Conservation (phyloP, 2,113 vertebrate genomes). For the Pampusana beccarii region DNA sequence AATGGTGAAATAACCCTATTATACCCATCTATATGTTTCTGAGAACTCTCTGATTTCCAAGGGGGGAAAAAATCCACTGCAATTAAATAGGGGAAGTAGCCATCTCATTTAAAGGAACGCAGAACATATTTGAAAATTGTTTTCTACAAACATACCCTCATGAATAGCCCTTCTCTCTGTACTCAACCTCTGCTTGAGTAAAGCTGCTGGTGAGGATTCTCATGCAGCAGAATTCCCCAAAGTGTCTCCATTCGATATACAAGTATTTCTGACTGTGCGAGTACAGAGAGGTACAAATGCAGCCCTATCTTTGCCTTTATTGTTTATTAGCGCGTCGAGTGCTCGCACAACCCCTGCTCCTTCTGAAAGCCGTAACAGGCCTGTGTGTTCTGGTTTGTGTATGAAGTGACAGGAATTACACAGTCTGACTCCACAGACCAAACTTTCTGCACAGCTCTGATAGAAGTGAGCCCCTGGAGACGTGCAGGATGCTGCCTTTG, state of each 20-base stretch:
- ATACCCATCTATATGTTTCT: neutral
- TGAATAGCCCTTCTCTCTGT: neutral
- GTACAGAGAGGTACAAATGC: neutral
- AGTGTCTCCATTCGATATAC: neutral
- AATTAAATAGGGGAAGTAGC: neutral
- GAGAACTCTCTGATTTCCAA: neutral
- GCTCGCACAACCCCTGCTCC: neutral
- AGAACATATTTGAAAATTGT: neutral
- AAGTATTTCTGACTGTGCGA: neutral
- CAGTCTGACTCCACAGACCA: neutral
- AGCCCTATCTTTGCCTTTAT: neutral
- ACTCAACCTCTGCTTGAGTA: neutral
- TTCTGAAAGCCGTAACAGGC: neutral
- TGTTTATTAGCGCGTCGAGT: neutral
- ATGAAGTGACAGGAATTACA: neutral
- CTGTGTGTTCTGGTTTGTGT: neutral
- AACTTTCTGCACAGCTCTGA: neutral
- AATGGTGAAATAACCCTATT: neutral
- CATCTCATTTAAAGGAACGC: neutral
- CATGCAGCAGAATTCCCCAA: neutral
- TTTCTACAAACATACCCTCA: neutral
- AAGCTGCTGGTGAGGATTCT: neutral
- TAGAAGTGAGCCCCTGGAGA: conserved; percentile 25
- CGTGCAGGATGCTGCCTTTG: neutral
- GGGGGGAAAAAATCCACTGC: neutral